These are phyloP conservation scores for Epinephelus moara DNA, from an alignment of 2,113 vertebrate species.

Conservation along the genomic window DNA sequence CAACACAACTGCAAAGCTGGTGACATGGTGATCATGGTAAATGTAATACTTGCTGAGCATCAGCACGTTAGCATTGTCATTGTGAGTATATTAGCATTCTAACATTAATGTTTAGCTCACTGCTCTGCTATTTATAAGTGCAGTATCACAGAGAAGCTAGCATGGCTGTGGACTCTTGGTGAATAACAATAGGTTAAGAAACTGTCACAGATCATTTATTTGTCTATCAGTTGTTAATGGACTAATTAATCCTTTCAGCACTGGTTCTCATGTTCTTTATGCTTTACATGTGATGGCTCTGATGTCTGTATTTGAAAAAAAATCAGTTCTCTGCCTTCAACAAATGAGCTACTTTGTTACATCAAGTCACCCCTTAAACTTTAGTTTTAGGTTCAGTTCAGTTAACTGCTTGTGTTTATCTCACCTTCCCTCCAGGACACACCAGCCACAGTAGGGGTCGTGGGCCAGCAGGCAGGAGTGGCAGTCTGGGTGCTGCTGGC, in stretches of 20 bases:
- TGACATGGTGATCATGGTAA: background rate
- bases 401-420: slow-evolving; percentile 33
- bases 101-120: too few species aligned
- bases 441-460: slow-evolving; percentile 99
- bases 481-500: slow-evolving; percentile 90
- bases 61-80: background rate
- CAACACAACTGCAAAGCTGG: background rate
- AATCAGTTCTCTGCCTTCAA: too few species aligned
- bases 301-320: background rate
- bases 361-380: background rate
- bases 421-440: slow-evolving; percentile 95
- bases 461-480: slow-evolving; percentile 90
- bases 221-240: background rate
- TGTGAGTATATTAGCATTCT: too few species aligned
- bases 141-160: background rate
- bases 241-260: background rate
- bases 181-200: background rate
- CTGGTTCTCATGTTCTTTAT: background rate
- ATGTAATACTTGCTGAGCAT: background rate
- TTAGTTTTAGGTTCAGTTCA: background rate
- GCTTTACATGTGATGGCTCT: background rate
- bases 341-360: background rate
- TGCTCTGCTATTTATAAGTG: background rate
- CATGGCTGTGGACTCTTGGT: background rate
- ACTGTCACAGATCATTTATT: background rate